Conservation (phyloP, 2,888 invertebrate genomes). For the Rotaria macrura region DNA sequence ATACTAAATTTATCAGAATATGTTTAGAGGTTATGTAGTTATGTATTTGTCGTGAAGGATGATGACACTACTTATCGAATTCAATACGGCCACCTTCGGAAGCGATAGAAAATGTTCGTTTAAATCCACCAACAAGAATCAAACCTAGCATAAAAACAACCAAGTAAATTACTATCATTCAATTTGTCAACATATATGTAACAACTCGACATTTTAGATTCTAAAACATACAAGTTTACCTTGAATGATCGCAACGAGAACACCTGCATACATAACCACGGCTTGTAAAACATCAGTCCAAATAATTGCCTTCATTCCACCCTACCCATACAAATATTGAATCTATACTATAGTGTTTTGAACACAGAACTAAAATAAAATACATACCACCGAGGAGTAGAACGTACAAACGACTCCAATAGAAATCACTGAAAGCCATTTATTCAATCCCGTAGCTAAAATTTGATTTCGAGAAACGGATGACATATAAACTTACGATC, state of each 20-base stretch:
- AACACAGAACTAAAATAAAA: constrained; percentile 41
- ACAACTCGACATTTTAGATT: too few species aligned
- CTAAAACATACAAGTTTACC: constrained; percentile 36
- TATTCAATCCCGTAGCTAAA: constrained; percentile 45
- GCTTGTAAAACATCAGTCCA: constrained; percentile 52
- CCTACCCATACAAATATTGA: constrained; percentile 55
- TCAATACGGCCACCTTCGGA: constrained; percentile 41
- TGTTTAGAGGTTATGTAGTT: not conserved
- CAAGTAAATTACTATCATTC: too few species aligned
- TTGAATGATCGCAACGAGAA: constrained; percentile 46
- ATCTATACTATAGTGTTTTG: constrained; percentile 67
- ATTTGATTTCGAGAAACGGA: not conserved
- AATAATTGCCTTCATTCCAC: constrained; percentile 52
- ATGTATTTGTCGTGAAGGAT: not conserved
- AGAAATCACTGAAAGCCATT: constrained; percentile 41
- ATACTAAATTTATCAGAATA: constrained; percentile 34
- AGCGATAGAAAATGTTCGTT: constrained; percentile 41
- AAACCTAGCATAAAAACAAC: constrained; percentile 19
- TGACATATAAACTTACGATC: too few species aligned
- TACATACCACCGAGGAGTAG: constrained; percentile 49
- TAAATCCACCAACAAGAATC: constrained; percentile 43
- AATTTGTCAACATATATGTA: too few species aligned
- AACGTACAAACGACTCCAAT: constrained; percentile 49
- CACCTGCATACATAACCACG: constrained; percentile 47
- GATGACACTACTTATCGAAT: constrained; percentile 42